These are phyloP conservation scores for Hirtodrosophila histrioides DNA, from an alignment of 2,888 invertebrate genomes.

Conservation along the genomic window DNA sequence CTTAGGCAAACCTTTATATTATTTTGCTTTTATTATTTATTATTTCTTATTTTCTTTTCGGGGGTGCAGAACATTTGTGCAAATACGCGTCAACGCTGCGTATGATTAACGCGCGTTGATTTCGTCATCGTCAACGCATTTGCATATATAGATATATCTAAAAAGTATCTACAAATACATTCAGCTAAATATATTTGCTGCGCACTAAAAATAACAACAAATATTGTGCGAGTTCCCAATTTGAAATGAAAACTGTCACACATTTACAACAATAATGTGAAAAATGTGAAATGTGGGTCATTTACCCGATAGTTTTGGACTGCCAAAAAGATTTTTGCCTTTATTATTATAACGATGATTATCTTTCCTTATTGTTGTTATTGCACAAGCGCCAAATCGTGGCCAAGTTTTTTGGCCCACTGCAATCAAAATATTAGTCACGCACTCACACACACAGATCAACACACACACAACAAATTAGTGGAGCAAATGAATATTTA, in stretches of 20 bases:
- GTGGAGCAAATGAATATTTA: slow-evolving; percentile 66
- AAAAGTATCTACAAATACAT: slow-evolving; percentile 16
- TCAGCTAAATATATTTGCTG: slow-evolving; percentile 19
- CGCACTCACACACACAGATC: slow-evolving; percentile 63
- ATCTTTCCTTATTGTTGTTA: slow-evolving; percentile 24
- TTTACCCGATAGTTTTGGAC: slow-evolving; percentile 63
- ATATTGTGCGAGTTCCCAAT: slow-evolving; percentile 53
- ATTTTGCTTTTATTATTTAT: neutral
- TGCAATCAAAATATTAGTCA: slow-evolving; percentile 75
- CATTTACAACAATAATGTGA: neutral
- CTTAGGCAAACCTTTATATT: slow-evolving; percentile 1
- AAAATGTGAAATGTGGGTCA: slow-evolving; percentile 66
- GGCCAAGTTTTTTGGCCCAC: slow-evolving; percentile 60
- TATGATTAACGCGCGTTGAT: slow-evolving; percentile 58
- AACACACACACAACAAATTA: slow-evolving; percentile 53
- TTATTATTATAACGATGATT: slow-evolving; percentile 63
- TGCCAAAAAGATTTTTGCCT: slow-evolving; percentile 37
- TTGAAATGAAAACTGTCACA: slow-evolving; percentile 64
- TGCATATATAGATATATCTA: slow-evolving; percentile 29
- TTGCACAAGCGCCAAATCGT: slow-evolving; percentile 70
- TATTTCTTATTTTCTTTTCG: slow-evolving; percentile 3
- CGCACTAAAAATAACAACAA: slow-evolving; percentile 48
- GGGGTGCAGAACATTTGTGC: slow-evolving; percentile 55
- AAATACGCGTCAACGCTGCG: slow-evolving; percentile 52
- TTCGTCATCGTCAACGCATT: slow-evolving; percentile 41